Evolutionary conservation across 2,797 vertebrate genomes (phyloP).

Genomic region (Sebastes steindachneri): DNA sequence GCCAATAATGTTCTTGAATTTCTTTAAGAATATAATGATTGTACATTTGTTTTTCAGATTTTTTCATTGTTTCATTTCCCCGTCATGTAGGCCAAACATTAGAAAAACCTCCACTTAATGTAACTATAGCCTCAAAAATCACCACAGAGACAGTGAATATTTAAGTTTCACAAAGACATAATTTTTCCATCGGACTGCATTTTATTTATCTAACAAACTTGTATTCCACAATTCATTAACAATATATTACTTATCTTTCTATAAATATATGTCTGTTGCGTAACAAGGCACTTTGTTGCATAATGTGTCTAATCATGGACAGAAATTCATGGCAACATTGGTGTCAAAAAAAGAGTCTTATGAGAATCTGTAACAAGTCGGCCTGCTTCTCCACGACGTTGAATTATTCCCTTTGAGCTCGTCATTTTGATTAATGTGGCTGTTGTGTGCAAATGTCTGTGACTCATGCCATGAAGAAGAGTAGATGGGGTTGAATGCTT

Average conservation of each 20-base stretch:
- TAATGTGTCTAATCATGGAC: slow-evolving; percentile 6
- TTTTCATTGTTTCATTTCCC: neutral
- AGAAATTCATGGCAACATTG: slow-evolving; percentile 7
- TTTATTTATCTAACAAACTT: neutral
- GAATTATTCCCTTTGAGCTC: neutral
- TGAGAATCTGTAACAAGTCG: neutral
- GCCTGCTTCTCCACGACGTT: neutral
- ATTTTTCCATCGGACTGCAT: neutral
- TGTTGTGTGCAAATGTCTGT: neutral
- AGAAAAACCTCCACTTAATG: neutral
- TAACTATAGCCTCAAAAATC: neutral
- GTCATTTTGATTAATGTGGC: neutral
- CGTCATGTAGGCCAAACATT: neutral
- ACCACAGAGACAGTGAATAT: neutral
- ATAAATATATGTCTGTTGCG: slow-evolving; percentile 4
- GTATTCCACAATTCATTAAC: neutral
- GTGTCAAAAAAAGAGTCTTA: neutral
- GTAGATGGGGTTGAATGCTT: neutral
- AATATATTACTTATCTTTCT: neutral
- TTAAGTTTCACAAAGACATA: neutral
- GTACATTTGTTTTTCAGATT: neutral
- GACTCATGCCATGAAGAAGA: neutral
- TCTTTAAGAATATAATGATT: neutral
- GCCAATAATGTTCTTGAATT: neutral
- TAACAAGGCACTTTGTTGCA: slow-evolving; percentile 19